Evolutionary conservation across 2,888 invertebrate species (phyloP).

Genomic region (Melinopterus prodromus): DNA sequence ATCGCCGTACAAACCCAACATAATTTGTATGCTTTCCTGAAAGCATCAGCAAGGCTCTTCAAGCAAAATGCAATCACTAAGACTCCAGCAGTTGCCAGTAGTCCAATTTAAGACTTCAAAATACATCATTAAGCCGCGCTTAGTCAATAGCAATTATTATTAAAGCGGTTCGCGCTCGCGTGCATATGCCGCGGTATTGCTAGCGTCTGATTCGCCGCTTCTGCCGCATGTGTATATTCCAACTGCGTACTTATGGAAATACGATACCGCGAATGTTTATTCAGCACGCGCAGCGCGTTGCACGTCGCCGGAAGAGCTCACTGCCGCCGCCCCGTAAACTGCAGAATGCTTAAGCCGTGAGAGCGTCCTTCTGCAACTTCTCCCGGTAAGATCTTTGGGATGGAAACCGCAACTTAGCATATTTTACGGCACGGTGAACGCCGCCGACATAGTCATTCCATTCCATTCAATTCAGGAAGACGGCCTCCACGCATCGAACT

Average conservation of each 20-base stretch:
- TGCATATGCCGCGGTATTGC: neutral
- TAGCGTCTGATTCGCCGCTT: neutral
- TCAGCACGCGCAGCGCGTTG: neutral
- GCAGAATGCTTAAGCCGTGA: neutral
- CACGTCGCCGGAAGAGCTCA: neutral
- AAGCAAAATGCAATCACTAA: too few species aligned
- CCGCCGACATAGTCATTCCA: neutral
- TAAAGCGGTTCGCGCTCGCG: neutral
- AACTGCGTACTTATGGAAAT: neutral
- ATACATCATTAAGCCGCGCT: neutral
- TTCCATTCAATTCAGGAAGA: neutral
- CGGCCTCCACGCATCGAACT: neutral
- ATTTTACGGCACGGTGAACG: neutral
- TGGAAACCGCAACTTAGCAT: conserved; percentile 4
- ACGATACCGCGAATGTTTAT: neutral
- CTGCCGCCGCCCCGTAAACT: neutral
- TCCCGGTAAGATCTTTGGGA: neutral
- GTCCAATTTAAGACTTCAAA: neutral
- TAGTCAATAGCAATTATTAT: neutral
- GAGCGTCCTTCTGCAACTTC: neutral
- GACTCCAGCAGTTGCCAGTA: too few species aligned
- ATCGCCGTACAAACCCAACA: too few species aligned
- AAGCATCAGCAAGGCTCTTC: too few species aligned
- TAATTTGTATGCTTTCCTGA: too few species aligned
- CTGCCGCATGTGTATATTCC: neutral